Base-by-base conservation (phyloP, 64 coral and sea anemone genomes). In the Platygyra sinensis region DNA sequence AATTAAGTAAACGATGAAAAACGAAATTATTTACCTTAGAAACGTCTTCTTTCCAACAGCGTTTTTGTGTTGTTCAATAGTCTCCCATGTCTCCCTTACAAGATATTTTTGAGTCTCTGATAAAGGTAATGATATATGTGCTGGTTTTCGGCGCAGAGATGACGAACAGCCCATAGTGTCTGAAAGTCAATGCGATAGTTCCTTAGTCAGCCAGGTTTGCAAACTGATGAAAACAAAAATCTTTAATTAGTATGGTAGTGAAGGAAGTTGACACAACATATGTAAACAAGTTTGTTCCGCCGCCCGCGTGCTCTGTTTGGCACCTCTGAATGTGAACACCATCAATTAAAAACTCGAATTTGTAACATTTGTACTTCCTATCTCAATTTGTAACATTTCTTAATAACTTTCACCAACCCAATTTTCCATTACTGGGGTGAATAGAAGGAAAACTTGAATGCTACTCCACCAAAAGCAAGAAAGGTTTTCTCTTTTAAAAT, bases 41-140 rank as follows among this genome's bases (percentile, higher is more conserved):
- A 96, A 96, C 62, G 86, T 86, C 42, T 86, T 89, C 71, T 96
- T 96, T 0, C 94, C 94, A 27, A 96, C 90, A 4, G 46, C 31
- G n/a, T 79, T 92, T 79, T 77, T 89, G 49, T 92, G 94, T 31
- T 67, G 67, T 7, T 96, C 94, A 1, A 96, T 80, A 3, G 94
- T 96, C 50, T 96, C 94, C 94, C 94, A 96, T 2, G 94, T 96
- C 20, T 96, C 94, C 52, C 94, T 72, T 18, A 96, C 90, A 18
- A 96, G 90, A 20, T 76, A 96, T 73, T 96, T 96, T 39, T 96
- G 94, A 11, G 94, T 87, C 31, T 87, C 75, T 13, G 78, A 79
- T 13, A 96, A 49, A 31, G 94, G 94, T 3, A 96, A 25, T 0
- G 81, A 85, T 8, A 85, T 5, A 22, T 85, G 81, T 11, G 24